Base-by-base conservation (phyloP, 2,888 invertebrate genomes). In the Brachypterus glaber region DNA sequence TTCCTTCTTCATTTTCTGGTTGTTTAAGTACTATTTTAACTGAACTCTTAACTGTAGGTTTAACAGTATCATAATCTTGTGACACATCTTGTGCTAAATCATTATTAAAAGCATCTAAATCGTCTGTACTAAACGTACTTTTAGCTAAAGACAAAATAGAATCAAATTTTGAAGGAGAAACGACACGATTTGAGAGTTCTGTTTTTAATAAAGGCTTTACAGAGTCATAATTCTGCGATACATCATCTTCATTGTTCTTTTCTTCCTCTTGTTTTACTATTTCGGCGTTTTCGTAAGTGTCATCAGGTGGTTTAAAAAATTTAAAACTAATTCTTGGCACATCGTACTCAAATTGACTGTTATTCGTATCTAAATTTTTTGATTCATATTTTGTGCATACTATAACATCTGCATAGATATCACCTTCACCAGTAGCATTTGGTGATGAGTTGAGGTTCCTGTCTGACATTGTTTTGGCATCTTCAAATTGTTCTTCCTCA, bases 251-350 rank as follows among this genome's bases (percentile, higher is more conserved):
- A 17, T 51, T 37, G 39, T 46, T 48, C 15, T 50, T 43, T 3
- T 48, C 40, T 32, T 45, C 42, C 30, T 46, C 44, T 5, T 41
- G 37, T 17, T 43, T 37, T 2, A 27, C 4, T 13, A 39, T 33
- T 3, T 17, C 13, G 9, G 37, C 39, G 27, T 27, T 27, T 27
- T 27, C 8, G 12, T 27, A 27, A 11, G 27, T 27, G 13, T 17
- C 27, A n/a, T 33, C 29, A 3, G 9, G 31, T 25, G 33, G 33
- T 32, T 49, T 51, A 42, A 62, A 61, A 51, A 65, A 66, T 33
- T 60, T 61, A 42, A 67, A 67, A 41, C 62, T 62, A 26, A 67
- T 67, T 40, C 55, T 62, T 4, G 67, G 67, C 12, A 67, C 64
- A 35, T 65, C 66, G 39, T 62, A 62, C 35, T 60, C 59, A 35